Percentiles rank a stretch among this genome's conserved stretches.
Conservation (phyloP, 2,888 invertebrate species). For the Pyrrhia umbra region DNA sequence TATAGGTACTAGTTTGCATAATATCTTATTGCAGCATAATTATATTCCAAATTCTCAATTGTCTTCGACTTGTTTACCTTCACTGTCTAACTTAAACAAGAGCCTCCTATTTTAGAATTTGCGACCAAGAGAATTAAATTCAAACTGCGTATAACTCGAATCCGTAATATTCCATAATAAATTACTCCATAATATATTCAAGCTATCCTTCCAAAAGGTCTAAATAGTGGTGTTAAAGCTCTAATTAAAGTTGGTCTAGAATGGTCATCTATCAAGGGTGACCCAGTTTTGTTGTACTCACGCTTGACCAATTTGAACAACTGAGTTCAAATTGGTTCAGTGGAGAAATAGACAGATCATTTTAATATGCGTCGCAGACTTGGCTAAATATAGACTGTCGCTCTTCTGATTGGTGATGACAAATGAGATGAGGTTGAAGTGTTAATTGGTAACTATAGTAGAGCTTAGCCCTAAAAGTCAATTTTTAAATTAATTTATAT, state of each 20-base stretch:
- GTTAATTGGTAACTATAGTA: conserved; percentile 16
- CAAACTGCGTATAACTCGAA: conserved; percentile 6
- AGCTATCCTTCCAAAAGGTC: conserved; percentile 43
- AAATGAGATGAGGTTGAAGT: conserved; percentile 24
- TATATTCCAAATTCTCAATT: background rate
- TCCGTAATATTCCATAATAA: conserved; percentile 35
- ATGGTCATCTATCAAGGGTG: conserved; percentile 69
- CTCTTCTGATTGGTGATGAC: conserved; percentile 16
- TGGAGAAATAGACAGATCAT: conserved; percentile 42
- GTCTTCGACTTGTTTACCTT: background rate
- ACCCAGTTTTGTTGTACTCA: conserved; percentile 62
- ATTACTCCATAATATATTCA: conserved; percentile 51
- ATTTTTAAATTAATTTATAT: background rate
- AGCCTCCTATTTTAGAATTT: background rate
- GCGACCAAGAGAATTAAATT: conserved; percentile 18
- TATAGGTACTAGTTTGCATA: background rate
- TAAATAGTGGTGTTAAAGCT: conserved; percentile 57
- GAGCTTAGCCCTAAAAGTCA: conserved; percentile 14
- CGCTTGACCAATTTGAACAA: conserved; percentile 41
- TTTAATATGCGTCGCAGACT: conserved; percentile 28
- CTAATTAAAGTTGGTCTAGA: conserved; percentile 60
- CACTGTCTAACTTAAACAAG: background rate
- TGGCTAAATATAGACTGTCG: conserved; percentile 45
- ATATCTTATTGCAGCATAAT: background rate
- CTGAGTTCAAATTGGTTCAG: conserved; percentile 46